Conservation (phyloP, 2,888 invertebrate genomes). For the Clostera curtula region DNA sequence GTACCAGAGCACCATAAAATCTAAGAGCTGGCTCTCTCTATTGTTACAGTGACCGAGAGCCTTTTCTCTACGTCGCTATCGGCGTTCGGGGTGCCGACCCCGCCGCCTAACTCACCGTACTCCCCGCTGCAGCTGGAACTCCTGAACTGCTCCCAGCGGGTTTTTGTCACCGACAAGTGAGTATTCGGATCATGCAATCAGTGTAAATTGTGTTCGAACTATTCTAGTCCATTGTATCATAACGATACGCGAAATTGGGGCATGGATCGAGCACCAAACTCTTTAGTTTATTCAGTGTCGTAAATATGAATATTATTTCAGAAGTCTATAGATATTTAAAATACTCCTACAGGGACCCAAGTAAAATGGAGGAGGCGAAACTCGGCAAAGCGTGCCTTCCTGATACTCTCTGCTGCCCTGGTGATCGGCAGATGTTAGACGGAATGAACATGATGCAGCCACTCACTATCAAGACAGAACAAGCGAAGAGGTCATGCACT, state of each 20-base stretch:
- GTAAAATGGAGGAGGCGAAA: slow-evolving; percentile 63
- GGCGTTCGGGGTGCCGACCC: slow-evolving; percentile 80
- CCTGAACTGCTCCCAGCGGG: slow-evolving; percentile 70
- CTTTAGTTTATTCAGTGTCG: too few relatives aligned
- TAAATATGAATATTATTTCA: too few relatives aligned
- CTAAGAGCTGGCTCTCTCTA: slow-evolving; percentile 15
- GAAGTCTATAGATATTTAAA: too few relatives aligned
- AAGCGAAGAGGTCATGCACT: slow-evolving; percentile 64
- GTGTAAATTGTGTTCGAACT: too few relatives aligned
- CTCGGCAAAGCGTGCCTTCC: slow-evolving; percentile 53
- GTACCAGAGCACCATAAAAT: slow-evolving; percentile 17
- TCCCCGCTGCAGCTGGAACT: slow-evolving; percentile 80
- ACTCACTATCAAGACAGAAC: slow-evolving; percentile 67
- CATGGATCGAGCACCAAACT: too few relatives aligned
- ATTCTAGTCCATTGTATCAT: too few relatives aligned
- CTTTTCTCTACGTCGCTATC: slow-evolving; percentile 79
- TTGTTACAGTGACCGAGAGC: slow-evolving; percentile 77
- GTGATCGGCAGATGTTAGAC: slow-evolving; percentile 54
- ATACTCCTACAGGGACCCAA: slow-evolving; percentile 40
- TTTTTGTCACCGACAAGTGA: slow-evolving; percentile 65
- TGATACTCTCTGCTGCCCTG: slow-evolving; percentile 55
- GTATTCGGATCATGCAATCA: slow-evolving; percentile 20
- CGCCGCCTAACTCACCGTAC: slow-evolving; percentile 80
- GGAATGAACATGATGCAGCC: slow-evolving; percentile 61
- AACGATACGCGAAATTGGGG: too few relatives aligned